Conservation (phyloP, 2,113 vertebrate species). For the Otis tarda region DNA sequence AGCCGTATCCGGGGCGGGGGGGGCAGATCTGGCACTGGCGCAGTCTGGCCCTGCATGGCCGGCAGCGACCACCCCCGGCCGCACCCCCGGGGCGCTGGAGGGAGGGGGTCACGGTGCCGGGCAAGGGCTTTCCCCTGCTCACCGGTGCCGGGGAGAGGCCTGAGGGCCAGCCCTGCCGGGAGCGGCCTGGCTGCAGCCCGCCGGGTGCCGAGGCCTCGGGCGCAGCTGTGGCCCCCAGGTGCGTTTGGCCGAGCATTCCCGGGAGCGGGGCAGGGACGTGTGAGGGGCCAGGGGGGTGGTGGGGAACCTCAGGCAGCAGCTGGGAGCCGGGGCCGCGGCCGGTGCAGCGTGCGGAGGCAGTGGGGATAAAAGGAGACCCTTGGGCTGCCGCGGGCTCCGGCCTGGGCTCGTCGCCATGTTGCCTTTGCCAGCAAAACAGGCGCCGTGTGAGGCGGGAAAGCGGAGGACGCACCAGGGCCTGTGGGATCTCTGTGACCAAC, state of each 20-base stretch:
- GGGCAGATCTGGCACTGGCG: too few relatives aligned
- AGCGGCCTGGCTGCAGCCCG: background rate
- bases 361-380: background rate
- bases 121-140: background rate
- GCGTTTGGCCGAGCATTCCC: background rate
- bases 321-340: fast-evolving
- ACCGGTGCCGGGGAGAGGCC: background rate
- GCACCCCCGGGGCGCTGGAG: too few relatives aligned
- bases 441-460: fast-evolving
- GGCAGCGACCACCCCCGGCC: background rate
- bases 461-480: fast-evolving
- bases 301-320: fast-evolving
- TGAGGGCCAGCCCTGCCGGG: background rate
- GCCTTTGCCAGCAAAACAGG: background rate
- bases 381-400: too few relatives aligned
- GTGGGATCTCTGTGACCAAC: fast-evolving
- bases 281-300: background rate
- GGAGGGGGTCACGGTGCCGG: too few relatives aligned
- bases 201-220: fast-evolving
- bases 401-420: fast-evolving
- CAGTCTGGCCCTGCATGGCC: background rate
- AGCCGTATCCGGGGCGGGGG: fast-evolving
- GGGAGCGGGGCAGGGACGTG: fast-evolving
- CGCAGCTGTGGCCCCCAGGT: fast-evolving
- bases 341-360: fast-evolving